Base-by-base conservation (phyloP, 2,888 invertebrate genomes). In the Dicyrtomina minuta region DNA sequence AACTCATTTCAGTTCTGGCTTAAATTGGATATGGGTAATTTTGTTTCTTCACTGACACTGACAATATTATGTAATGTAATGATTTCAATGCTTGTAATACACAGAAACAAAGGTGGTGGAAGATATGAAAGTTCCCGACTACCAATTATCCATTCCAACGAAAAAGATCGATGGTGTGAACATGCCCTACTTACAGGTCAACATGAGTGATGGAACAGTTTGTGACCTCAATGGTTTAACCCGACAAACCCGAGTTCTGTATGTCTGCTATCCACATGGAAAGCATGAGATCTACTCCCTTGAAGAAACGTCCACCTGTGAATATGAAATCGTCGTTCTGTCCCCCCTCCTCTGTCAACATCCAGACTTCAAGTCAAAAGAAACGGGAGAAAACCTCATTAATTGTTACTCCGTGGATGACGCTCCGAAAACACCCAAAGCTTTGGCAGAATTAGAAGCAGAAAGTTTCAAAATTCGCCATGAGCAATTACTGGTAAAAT, bases 301-400 rank as follows among this genome's bases (percentile, higher is more conserved):
- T 72, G 96, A 96, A 80, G 97, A 97, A 82, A 91, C 89, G 0
- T 90, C 93, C 0, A 94, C 93, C 0, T 98, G 98, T 80, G 92
- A 94, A 81, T 98, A 98, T 81, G 96, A 97, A 83, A 89, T 89
- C 1, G 88, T 97, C 15, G 90, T 98, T 15, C 84, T 96, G 24
- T 93, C 96, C 0, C 90, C 92, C 0, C 82, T 90, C 12, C 84
- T 99, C 0, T 99, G 99, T 80, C 84, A 86, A 43, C 96, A 97
- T 84, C 96, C 96, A 0, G 88, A 88, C 72, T 99, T 91, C 80
- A 90, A 89, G 83, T 83, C 76, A 20, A 75, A 72, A 79, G 90
- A 91, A 77, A 87, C 88, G 2, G 89, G 88, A 17, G 92, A 92
- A 80, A 88, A 91, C 78, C 83, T 86, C 24, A 91, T 93, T 27